phyloP scores from a whole-genome alignment of 2,888 invertebrate species.

The Rhyacophila evoluta region DNA sequence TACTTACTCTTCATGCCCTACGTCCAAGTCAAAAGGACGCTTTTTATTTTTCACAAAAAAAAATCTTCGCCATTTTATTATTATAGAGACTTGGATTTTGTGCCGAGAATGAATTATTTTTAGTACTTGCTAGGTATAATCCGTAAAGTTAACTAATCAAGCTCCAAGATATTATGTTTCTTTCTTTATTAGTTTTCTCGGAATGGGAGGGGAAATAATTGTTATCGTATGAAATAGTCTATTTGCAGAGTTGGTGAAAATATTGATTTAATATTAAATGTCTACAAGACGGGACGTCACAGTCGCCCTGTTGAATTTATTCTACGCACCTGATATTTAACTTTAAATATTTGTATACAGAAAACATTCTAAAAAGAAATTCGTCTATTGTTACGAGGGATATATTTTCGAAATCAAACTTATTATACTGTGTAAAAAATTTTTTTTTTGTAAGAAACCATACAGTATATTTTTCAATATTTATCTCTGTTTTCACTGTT shows the following conservation, averaged over 20 bases:
- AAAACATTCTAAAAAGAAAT: no score
- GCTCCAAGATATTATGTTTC: background rate
- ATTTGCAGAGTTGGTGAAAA: background rate
- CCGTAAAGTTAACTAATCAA: background rate
- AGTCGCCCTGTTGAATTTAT: no score
- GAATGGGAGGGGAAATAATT: background rate
- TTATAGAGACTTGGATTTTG: background rate
- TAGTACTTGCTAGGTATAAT: background rate
- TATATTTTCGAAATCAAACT: no score
- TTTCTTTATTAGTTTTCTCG: constrained; percentile 1
- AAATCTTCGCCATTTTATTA: background rate
- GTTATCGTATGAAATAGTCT: background rate
- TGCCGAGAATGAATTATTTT: background rate
- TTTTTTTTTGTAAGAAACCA: no score
- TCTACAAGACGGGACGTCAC: no score
- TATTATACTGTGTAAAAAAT: no score
- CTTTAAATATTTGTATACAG: no score
- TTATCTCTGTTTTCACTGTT: no score
- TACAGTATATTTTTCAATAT: no score
- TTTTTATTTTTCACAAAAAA: background rate
- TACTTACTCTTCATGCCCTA: background rate
- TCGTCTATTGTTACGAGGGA: no score
- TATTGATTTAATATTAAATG: no score
- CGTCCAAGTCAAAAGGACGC: constrained; percentile 6
- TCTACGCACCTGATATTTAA: no score